These are phyloP conservation scores for Ardeotis arabs DNA, from an alignment of 2,113 vertebrate genomes.

Conservation along the genomic window DNA sequence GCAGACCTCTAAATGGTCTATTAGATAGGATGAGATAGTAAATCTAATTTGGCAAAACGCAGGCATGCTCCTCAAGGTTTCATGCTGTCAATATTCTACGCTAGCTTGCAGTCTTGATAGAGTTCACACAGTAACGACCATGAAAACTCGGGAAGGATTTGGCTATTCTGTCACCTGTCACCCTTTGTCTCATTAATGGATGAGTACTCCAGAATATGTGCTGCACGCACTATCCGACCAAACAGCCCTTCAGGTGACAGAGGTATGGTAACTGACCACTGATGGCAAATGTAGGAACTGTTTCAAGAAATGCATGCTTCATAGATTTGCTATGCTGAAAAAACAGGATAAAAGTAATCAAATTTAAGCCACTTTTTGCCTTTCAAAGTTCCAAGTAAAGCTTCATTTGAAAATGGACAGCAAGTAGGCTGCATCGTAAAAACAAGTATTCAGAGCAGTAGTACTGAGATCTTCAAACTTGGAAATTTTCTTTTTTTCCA, in stretches of 20 bases:
- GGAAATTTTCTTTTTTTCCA: not conserved
- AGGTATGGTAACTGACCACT: not conserved
- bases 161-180: not conserved
- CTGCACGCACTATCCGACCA: not conserved
- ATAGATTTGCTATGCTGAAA: not conserved
- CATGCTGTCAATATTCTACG: conserved; percentile 3
- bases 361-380: not conserved
- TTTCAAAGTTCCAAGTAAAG: not conserved
- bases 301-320: not conserved
- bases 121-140: not conserved
- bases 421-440: not conserved
- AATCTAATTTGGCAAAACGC: conserved; percentile 41
- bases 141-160: conserved; percentile 3
- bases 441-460: not conserved
- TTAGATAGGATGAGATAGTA: conserved; percentile 37
- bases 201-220: not conserved
- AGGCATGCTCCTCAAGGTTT: not conserved
- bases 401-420: not conserved
- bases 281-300: not conserved
- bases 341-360: not conserved
- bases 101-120: not conserved
- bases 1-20: conserved; percentile 39
- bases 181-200: not conserved
- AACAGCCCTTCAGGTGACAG: not conserved
- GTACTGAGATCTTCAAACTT: not conserved